These are phyloP conservation scores for Thamnaconus septentrionalis DNA, from an alignment of 2,113 vertebrate genomes.

Conservation along the genomic window DNA sequence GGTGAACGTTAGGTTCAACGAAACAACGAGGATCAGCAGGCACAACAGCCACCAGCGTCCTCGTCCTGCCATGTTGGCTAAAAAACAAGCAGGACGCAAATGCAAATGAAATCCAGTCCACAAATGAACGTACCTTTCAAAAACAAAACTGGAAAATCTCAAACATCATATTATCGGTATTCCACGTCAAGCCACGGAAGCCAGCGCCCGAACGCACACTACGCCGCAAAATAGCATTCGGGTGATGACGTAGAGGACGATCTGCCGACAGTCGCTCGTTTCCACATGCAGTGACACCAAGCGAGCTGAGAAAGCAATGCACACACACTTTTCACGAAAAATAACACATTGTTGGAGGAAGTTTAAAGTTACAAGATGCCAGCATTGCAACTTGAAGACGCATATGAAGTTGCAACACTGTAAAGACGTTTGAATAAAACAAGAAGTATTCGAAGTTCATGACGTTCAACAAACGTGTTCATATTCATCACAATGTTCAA, in stretches of 20 bases:
- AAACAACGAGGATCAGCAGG: slow-evolving; percentile 27
- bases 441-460: too few species aligned
- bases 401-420: too few species aligned
- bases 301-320: slow-evolving; percentile 19
- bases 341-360: too few species aligned
- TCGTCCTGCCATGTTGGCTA: background rate
- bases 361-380: background rate
- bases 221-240: slow-evolving; percentile 1
- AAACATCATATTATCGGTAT: too few species aligned
- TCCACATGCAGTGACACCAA: slow-evolving; percentile 52
- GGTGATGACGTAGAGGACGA: slow-evolving; percentile 8
- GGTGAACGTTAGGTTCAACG: slow-evolving; percentile 31
- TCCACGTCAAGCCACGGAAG: background rate
- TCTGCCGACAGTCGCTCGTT: background rate
- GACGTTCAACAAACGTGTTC: too few species aligned
- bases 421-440: too few species aligned
- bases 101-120: too few species aligned
- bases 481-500: too few species aligned
- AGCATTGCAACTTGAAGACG: background rate
- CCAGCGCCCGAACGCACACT: background rate
- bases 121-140: too few species aligned
- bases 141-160: too few species aligned
- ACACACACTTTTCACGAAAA: background rate
- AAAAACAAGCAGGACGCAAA: background rate
- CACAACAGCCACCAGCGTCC: slow-evolving; percentile 25